Percentiles rank a stretch among this genome's conserved stretches.
Evolutionary conservation across 2,113 vertebrate species (phyloP).

Genomic region (Xiphias gladius): DNA sequence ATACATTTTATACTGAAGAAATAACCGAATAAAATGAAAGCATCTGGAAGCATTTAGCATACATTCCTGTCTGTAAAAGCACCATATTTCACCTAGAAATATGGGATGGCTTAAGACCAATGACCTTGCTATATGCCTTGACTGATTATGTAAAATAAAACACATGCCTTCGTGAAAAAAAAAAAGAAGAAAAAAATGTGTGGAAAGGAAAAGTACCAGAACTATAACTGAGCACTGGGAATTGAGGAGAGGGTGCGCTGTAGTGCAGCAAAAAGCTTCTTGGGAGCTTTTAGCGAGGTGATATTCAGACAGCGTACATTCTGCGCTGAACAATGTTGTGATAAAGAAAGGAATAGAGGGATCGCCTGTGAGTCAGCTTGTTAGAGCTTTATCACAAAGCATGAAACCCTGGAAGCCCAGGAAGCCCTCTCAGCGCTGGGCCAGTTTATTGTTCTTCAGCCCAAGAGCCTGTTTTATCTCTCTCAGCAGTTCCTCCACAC

Average conservation of each 20-base stretch:
- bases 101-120: slow-evolving; percentile 49
- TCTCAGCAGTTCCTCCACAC: slow-evolving; percentile 67
- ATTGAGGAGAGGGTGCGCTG: not conserved
- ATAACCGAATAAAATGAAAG: slow-evolving; percentile 42
- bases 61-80: slow-evolving; percentile 73
- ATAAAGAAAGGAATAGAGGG: slow-evolving; percentile 40
- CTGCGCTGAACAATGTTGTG: slow-evolving; percentile 36
- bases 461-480: slow-evolving; percentile 73
- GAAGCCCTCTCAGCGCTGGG: slow-evolving; percentile 39
- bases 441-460: slow-evolving; percentile 58
- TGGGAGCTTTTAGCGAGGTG: slow-evolving; percentile 18
- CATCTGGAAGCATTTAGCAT: slow-evolving; percentile 81
- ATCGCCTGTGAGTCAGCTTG: slow-evolving; percentile 59
- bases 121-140: slow-evolving; percentile 66
- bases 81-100: slow-evolving; percentile 69
- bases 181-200: slow-evolving; percentile 14
- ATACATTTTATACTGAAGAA: slow-evolving; percentile 36
- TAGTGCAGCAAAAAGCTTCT: slow-evolving; percentile 35
- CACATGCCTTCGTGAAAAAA: slow-evolving; percentile 57
- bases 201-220: slow-evolving; percentile 28
- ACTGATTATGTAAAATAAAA: slow-evolving; percentile 70
- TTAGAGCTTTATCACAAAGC: slow-evolving; percentile 60
- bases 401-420: slow-evolving; percentile 40
- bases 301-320: slow-evolving; percentile 41
- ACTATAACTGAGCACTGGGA: slow-evolving; percentile 5